A percentile compares a stretch with the other conserved stretches of the same genome.
These are phyloP conservation scores for Boulengeromyrus knoepffleri DNA, from an alignment of 2,113 vertebrate genomes.

Conservation along the genomic window DNA sequence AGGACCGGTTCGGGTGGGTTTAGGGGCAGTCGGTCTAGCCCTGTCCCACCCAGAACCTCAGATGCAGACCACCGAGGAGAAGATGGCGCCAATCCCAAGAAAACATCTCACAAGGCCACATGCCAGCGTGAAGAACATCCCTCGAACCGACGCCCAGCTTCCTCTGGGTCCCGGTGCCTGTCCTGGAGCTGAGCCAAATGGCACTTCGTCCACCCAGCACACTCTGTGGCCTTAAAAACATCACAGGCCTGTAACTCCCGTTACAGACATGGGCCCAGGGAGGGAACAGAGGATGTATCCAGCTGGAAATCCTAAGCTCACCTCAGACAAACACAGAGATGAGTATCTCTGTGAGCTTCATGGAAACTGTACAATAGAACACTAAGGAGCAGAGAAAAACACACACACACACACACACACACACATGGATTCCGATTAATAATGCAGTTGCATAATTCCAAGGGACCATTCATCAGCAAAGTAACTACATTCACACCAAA, in stretches of 20 bases:
- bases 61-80: background rate
- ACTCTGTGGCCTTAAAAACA: background rate
- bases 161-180: background rate
- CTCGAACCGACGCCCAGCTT: background rate
- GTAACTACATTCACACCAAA: background rate
- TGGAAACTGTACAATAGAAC: background rate
- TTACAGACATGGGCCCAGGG: background rate
- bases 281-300: background rate
- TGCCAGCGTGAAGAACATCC: background rate
- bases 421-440: background rate
- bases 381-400: background rate
- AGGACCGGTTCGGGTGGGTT: background rate
- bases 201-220: background rate
- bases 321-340: background rate
- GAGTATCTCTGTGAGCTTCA: background rate
- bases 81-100: background rate
- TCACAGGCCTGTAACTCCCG: background rate
- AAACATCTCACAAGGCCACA: background rate
- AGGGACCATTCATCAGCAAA: background rate
- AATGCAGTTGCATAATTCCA: background rate
- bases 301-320: background rate
- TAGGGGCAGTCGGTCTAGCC: background rate
- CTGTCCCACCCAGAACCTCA: background rate
- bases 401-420: background rate
- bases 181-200: background rate